These are phyloP conservation scores for Acleris cristana DNA, from an alignment of 2,888 invertebrate genomes.

Conservation along the genomic window DNA sequence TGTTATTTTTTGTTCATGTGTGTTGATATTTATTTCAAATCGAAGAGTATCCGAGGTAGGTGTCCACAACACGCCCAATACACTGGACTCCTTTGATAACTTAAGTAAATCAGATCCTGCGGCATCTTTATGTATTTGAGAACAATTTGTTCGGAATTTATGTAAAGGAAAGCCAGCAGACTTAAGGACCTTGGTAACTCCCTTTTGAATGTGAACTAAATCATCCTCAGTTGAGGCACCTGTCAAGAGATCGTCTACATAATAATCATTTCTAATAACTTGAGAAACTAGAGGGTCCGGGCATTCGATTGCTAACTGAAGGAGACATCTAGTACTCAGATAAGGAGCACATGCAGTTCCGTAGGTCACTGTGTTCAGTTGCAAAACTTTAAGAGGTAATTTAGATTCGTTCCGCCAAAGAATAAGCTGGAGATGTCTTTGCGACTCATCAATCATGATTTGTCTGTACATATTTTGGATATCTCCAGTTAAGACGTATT, in stretches of 20 bases:
- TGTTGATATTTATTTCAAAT: conserved; percentile 3
- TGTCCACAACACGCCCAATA: conserved; percentile 3
- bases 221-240: not conserved
- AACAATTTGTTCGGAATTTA: conserved; percentile 5
- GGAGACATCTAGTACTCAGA: conserved; percentile 7
- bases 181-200: not conserved
- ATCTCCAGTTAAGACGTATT: too few relatives aligned
- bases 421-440: too few relatives aligned
- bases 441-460: too few relatives aligned
- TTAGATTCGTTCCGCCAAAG: too few relatives aligned
- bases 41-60: not conserved
- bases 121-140: not conserved
- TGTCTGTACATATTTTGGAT: too few relatives aligned
- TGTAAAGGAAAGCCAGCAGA: conserved; percentile 10
- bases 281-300: not conserved
- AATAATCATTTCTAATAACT: conserved; percentile 8
- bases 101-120: conserved; percentile 1
- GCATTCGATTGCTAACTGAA: conserved; percentile 1
- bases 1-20: not conserved
- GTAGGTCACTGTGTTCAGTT: too few relatives aligned
- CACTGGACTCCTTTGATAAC: conserved; percentile 7
- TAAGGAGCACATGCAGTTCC: too few relatives aligned
- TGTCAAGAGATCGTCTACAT: conserved; percentile 14
- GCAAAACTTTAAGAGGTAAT: too few relatives aligned
- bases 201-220: conserved; percentile 2